Base-by-base conservation (phyloP, 92 coral and sea anemone genomes). In the Bergia puertoricense region DNA sequence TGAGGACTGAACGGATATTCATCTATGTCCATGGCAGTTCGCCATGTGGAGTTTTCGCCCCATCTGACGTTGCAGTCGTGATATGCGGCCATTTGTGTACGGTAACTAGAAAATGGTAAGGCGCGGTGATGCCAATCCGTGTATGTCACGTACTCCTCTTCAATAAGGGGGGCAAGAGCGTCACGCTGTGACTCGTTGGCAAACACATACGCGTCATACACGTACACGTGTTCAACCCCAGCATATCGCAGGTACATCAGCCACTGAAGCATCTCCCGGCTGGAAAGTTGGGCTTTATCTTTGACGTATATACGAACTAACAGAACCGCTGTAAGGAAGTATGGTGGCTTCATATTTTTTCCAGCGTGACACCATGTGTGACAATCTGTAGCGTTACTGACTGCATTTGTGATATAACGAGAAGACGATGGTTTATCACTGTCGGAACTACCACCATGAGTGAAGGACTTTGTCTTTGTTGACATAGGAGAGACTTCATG, bases 181-280 rank as follows among this genome's bases (percentile, higher is more conserved):
- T 91, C 51, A 84, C 74, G 79, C 77, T 93, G 95, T 4, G 95
- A 91, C 80, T 93, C 95, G 40, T 89, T 89, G n/a, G 79, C 84
- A 1, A 38, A 75, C 66, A 91, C 92, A 76, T 91, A 93, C 10
- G 95, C 93, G 68, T 93, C 95, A 81, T 93, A 93, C 22, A 93
- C 81, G 43, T 81, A 93, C 71, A 93, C 95, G 72, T 93, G 95
- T 37, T 93, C 92, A 83, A 93, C 81, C 10, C 95, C 95, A 37
- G 95, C 93, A 80, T 91, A 93, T 44, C 90, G 90, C 72, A 30
- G 30, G 30, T 30, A 30, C 30, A 89, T 78, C 16, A 91, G 85
- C 93, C 95, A 91, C 78, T 93, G 96, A 9, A 89, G 43, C 82
- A 93, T 81, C 78, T 93, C 95, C 5, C 95, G 90, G 56, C 90